Conservation (phyloP, 2,888 invertebrate species). For the Coelopa pilipes region DNA sequence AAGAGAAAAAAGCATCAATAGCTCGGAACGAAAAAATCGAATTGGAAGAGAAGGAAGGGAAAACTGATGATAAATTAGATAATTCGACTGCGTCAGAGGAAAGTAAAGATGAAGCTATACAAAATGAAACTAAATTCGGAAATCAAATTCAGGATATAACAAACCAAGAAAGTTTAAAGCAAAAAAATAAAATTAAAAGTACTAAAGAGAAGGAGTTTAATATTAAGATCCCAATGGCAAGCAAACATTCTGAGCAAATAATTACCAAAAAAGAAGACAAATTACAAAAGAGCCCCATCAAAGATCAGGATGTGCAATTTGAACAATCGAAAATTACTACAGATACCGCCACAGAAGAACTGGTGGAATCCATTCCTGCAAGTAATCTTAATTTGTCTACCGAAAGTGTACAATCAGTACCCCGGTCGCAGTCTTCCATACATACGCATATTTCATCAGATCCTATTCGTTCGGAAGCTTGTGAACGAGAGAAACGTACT, state of each 20-base stretch:
- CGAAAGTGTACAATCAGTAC: not conserved
- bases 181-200: slow-evolving; percentile 25
- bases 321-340: not conserved
- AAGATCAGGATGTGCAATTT: not conserved
- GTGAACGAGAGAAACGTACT: slow-evolving; percentile 47
- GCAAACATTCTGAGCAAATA: slow-evolving; percentile 35
- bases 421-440: not conserved
- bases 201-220: slow-evolving; percentile 45
- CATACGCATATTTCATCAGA: slow-evolving; percentile 8
- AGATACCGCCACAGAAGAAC: not conserved
- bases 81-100: not conserved
- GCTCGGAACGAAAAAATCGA: not conserved
- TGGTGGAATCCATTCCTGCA: not conserved
- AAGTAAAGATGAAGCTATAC: not conserved
- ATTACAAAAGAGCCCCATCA: no score
- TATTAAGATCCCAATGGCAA: slow-evolving; percentile 54
- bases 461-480: not conserved
- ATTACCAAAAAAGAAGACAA: slow-evolving; percentile 5
- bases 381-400: not conserved
- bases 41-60: slow-evolving; percentile 24
- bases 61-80: not conserved
- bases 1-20: slow-evolving; percentile 30
- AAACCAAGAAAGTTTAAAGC: slow-evolving; percentile 7
- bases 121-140: not conserved
- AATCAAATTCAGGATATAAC: slow-evolving; percentile 31